Conservation (phyloP, 2,888 invertebrate genomes). For the Sesia apiformis region DNA sequence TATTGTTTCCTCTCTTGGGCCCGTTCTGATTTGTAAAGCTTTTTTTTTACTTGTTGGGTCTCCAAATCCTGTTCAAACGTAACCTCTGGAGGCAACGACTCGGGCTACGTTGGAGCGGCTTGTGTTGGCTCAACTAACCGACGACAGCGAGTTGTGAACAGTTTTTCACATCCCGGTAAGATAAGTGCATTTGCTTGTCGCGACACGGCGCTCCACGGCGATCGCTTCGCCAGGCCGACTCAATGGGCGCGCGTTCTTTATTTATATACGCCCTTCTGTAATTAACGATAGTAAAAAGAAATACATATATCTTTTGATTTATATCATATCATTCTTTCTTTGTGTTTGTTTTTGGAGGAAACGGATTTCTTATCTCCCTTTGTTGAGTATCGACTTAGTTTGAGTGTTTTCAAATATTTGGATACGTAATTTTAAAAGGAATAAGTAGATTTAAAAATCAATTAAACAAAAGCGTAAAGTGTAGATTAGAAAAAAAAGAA, state of each 20-base stretch:
- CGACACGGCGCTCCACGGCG: slow-evolving; percentile 62
- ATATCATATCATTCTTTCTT: slow-evolving; percentile 45
- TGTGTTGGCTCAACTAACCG: slow-evolving; percentile 62
- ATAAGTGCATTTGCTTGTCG: slow-evolving; percentile 76
- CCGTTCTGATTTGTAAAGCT: slow-evolving; percentile 40
- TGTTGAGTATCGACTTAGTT: slow-evolving; percentile 4
- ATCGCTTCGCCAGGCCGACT: slow-evolving; percentile 52
- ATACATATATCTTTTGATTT: slow-evolving; percentile 61
- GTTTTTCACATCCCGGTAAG: slow-evolving; percentile 68
- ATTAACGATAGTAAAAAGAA: slow-evolving; percentile 67
- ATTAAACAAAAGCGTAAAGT: no score
- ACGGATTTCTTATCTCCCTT: slow-evolving; percentile 25
- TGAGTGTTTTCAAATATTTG: no score
- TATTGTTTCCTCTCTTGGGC: slow-evolving; percentile 47
- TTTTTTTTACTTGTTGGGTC: slow-evolving; percentile 48
- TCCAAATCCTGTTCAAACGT: slow-evolving; percentile 50
- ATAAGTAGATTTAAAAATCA: no score
- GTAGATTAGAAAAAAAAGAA: no score
- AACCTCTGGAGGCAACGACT: slow-evolving; percentile 59
- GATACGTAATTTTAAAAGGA: no score
- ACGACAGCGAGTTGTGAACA: slow-evolving; percentile 56
- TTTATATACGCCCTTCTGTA: slow-evolving; percentile 68
- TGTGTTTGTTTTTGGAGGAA: slow-evolving; percentile 26
- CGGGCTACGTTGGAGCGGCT: slow-evolving; percentile 26
- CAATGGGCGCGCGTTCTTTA: slow-evolving; percentile 61